phyloP scores from a whole-genome alignment of 2,888 invertebrate genomes.

The Caenorhabditis drosophilae region DNA sequence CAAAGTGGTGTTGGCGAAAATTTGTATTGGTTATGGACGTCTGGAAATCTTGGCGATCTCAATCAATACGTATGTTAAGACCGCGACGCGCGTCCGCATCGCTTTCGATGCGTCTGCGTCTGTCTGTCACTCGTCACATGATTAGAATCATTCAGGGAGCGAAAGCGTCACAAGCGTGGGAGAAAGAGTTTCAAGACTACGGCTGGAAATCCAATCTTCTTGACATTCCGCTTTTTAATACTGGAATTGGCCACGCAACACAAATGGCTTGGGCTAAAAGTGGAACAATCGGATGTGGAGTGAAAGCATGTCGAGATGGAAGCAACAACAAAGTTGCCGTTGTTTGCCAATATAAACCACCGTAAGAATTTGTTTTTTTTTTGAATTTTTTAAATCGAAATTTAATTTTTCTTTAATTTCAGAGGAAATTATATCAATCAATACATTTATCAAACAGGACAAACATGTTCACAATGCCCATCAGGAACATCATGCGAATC shows the following conservation, averaged over 20 bases:
- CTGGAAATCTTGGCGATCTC: constrained; percentile 11
- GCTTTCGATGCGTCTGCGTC: no score
- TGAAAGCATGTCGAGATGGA: constrained; percentile 14
- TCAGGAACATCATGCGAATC: constrained; percentile 12
- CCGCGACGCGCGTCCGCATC: no score
- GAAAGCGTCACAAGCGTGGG: constrained; percentile 5
- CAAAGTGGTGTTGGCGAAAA: constrained; percentile 6
- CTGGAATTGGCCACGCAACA: constrained; percentile 33
- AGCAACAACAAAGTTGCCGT: constrained; percentile 22
- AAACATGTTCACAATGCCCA: constrained; percentile 1
- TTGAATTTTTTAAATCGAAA: no score
- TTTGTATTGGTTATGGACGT: constrained; percentile 12
- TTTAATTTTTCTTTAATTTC: no score
- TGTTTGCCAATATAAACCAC: constrained; percentile 33
- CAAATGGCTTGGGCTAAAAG: constrained; percentile 37
- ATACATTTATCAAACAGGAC: not conserved
- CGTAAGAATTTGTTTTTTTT: no score
- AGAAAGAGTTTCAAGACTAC: constrained; percentile 27
- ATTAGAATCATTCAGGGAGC: no score
- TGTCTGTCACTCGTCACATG: no score
- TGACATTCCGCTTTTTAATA: constrained; percentile 12
- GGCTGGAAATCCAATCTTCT: constrained; percentile 19
- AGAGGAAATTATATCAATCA: constrained; percentile 5
- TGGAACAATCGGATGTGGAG: constrained; percentile 26
- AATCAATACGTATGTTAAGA: no score